Evolutionary conservation across 2,797 vertebrate genomes (phyloP).

Genomic region (Premnoplex brunnescens): DNA sequence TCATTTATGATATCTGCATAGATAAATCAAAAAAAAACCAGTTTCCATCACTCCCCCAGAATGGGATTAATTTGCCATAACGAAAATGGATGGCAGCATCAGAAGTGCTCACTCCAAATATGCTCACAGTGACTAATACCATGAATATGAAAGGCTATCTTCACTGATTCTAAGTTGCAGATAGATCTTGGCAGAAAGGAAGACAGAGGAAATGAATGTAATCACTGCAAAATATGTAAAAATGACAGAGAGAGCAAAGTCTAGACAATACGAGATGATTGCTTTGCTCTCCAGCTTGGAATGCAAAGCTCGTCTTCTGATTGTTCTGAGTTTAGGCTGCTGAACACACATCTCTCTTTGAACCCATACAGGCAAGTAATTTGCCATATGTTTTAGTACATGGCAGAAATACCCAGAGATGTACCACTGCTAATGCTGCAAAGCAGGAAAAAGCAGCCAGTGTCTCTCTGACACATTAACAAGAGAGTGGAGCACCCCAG

Average conservation of each 20-base stretch:
- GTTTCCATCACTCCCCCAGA: not conserved
- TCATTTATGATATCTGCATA: not conserved
- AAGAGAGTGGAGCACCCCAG: not conserved
- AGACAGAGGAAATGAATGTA: constrained; percentile 48
- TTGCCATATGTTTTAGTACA: constrained; percentile 40
- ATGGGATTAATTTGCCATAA: constrained; percentile 26
- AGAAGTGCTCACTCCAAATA: not conserved
- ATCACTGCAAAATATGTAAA: constrained; percentile 43
- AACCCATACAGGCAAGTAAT: constrained; percentile 25
- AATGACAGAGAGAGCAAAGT: constrained; percentile 22
- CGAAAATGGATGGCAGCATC: constrained; percentile 15
- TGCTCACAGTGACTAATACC: constrained; percentile 9
- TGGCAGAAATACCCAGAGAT: not conserved
- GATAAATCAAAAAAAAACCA: not conserved
- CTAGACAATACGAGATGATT: constrained; percentile 65
- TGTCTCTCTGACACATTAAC: not conserved
- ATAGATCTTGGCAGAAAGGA: constrained; percentile 53
- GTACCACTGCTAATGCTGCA: not conserved
- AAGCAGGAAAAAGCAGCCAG: rapidly evolving
- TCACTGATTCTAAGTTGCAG: not conserved
- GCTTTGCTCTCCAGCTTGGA: constrained; percentile 7
- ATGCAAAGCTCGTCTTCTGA: not conserved
- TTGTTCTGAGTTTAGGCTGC: constrained; percentile 21
- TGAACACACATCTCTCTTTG: not conserved
- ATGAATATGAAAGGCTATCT: constrained; percentile 37